A percentile compares a stretch with the other conserved stretches of the same genome.
Conservation (phyloP, 2,113 vertebrate species). For the Percina caprodes region DNA sequence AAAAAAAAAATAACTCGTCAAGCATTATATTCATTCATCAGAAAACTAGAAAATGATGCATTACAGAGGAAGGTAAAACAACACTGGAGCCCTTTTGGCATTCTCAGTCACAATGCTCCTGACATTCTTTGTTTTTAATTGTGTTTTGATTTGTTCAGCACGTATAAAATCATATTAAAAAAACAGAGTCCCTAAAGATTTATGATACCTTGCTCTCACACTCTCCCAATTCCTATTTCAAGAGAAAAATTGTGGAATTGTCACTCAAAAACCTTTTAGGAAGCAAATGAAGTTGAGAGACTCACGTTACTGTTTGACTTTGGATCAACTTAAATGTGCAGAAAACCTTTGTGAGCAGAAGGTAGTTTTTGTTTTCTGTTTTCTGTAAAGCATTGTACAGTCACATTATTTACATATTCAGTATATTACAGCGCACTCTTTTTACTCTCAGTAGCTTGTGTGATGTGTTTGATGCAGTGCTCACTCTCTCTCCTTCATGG, state of each 20-base stretch:
- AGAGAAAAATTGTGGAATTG: conserved; percentile 17
- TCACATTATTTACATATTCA: conserved; percentile 86
- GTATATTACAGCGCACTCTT: conserved; percentile 82
- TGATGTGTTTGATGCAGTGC: conserved; percentile 77
- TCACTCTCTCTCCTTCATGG: conserved; percentile 49
- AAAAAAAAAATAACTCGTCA: conserved; percentile 59
- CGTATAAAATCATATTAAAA: conserved; percentile 64
- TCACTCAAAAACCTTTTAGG: conserved; percentile 3
- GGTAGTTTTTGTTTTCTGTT: conserved; percentile 68
- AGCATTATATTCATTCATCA: conserved; percentile 74
- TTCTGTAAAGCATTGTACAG: conserved; percentile 83
- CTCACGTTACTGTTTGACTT: conserved; percentile 31
- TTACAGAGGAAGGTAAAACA: conserved; percentile 58
- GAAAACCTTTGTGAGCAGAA: conserved; percentile 55
- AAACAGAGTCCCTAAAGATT: conserved; percentile 38
- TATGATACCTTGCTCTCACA: conserved; percentile 25
- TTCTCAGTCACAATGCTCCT: conserved; percentile 62
- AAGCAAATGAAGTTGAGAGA: conserved; percentile 37
- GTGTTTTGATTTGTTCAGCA: conserved; percentile 69
- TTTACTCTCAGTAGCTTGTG: conserved; percentile 83
- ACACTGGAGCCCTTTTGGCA: conserved; percentile 73
- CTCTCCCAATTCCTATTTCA: conserved; percentile 15
- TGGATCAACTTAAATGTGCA: conserved; percentile 61
- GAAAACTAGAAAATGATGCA: conserved; percentile 63
- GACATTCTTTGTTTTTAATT: conserved; percentile 61